Conservation (phyloP, 2,797 vertebrate genomes). For the Sebastes itinus region DNA sequence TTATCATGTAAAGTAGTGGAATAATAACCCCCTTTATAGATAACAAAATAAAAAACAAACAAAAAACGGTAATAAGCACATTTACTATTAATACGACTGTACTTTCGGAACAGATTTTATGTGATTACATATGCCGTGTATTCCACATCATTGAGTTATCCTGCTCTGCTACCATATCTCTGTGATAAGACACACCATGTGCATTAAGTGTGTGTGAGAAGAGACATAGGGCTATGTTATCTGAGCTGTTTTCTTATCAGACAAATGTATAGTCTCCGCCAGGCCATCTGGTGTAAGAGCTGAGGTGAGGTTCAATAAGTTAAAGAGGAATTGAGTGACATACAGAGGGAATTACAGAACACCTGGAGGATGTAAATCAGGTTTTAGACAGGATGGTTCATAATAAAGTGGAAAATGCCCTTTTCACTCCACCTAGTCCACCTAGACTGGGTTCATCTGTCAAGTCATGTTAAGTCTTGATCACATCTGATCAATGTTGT, state of each 20-base stretch:
- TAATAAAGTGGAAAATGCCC: background rate
- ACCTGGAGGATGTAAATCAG: background rate
- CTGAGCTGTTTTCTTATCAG: conserved; percentile 51
- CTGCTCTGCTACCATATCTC: conserved; percentile 18
- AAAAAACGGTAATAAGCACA: background rate
- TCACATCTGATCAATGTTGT: background rate
- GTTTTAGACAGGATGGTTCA: background rate
- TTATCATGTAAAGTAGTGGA: background rate
- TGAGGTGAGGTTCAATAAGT: background rate
- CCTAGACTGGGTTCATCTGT: background rate
- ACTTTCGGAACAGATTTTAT: background rate
- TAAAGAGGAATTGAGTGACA: conserved; percentile 2
- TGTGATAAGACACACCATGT: conserved; percentile 31
- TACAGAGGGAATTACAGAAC: conserved; percentile 5
- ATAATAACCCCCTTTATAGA: background rate
- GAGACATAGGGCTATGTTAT: conserved; percentile 35
- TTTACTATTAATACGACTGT: background rate
- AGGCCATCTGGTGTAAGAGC: conserved; percentile 42
- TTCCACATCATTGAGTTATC: conserved; percentile 20
- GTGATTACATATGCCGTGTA: background rate
- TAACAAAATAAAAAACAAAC: background rate
- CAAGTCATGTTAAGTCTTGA: background rate
- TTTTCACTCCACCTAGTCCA: background rate
- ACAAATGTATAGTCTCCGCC: conserved; percentile 34
- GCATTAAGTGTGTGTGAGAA: conserved; percentile 33